A percentile compares a stretch with the other conserved stretches of the same genome.
Conservation (phyloP, 2,797 vertebrate genomes). For the Danio aesculapii region DNA sequence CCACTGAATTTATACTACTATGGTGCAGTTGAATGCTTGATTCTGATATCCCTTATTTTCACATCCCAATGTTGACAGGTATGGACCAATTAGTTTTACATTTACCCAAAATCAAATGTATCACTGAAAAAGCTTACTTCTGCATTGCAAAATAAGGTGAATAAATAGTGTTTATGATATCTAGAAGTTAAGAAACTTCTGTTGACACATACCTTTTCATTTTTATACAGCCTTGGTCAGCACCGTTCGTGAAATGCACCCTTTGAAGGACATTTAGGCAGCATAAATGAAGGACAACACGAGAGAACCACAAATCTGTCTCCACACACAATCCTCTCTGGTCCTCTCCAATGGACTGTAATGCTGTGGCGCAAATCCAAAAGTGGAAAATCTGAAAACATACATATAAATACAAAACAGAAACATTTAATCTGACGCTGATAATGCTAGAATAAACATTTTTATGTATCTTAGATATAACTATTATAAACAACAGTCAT, state of each 20-base stretch:
- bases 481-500: no score
- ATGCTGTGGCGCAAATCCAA: neutral
- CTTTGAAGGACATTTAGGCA: slow-evolving; percentile 82
- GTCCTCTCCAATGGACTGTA: slow-evolving; percentile 23
- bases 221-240: slow-evolving; percentile 80
- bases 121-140: no score
- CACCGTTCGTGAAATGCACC: slow-evolving; percentile 80
- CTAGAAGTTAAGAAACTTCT: neutral
- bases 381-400: slow-evolving; percentile 40
- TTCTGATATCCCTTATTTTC: no score
- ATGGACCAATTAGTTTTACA: no score
- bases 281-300: slow-evolving; percentile 69
- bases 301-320: slow-evolving; percentile 54
- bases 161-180: neutral
- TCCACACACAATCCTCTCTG: slow-evolving; percentile 23
- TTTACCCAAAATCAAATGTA: no score
- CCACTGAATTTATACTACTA: no score
- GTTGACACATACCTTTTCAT: slow-evolving; percentile 80
- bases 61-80: no score
- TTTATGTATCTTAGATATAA: neutral
- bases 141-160: no score
- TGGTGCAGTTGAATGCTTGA: no score
- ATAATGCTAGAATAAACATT: neutral
- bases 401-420: neutral
- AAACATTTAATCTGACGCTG: neutral